Base-by-base conservation (phyloP, 2,113 vertebrate genomes). In the Chloropsis cyanopogon region DNA sequence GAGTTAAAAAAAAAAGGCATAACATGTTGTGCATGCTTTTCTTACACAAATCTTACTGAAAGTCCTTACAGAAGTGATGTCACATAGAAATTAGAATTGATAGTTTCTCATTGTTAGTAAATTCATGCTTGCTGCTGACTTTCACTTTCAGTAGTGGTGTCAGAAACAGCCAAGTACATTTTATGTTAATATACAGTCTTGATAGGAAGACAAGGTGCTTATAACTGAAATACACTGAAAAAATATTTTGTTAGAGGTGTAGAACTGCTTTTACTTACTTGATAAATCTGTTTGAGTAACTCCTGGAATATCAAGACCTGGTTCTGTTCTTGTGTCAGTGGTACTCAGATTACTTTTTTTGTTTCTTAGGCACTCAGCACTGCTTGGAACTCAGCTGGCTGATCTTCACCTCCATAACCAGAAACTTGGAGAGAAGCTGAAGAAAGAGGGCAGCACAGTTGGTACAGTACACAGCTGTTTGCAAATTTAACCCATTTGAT, bases 321-420 rank as follows among this genome's bases (percentile, higher is more conserved):
- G 7, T 59, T 76, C 73, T 2, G 12, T 61, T 82, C 12, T 4
- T 33, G 7, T 70, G 60, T 64, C 47, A 25, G 37, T 42, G 41
- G 59, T 52, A 17, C 21, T 94, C 54, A 96, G 20, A 50, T 15
- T 63, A 13, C 5, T 37, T 42, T 26, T 94, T 90, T 82, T 89
- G n/a, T 95, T 95, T 97, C 49, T 71, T 90, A 99, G 99, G 82
- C 97, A 98, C 50, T 98, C 98, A 59, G 97, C 97, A 50, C 97
- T 97, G 50, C 97, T 99, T 31, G 99, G 99, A 82, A 96, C 98
- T 63, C 98, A 98, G 54, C 95, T 99, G 54, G 99, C 99, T 49
- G 98, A 99, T 82, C 96, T 99, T 26, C 99, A 99, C 90, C 97
- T 99, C 59, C 97, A 99, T 82, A 99, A 99, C 96, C 97, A 98